These are phyloP conservation scores for Cryptocephalus moraei DNA, from an alignment of 2,888 invertebrate species.

Conservation along the genomic window DNA sequence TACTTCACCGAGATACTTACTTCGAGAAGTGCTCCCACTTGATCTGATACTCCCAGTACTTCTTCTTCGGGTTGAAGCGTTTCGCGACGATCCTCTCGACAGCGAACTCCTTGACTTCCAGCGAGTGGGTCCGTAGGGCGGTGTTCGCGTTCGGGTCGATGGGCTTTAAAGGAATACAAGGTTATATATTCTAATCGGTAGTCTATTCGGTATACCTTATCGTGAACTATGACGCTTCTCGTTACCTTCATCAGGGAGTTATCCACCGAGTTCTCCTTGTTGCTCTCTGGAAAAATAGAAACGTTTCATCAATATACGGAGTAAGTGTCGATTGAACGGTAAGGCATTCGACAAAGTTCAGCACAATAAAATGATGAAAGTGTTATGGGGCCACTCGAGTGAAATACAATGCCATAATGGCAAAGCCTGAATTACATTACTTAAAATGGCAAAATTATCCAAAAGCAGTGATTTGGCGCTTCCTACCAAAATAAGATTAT, in stretches of 20 bases:
- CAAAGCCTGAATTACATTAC: no score
- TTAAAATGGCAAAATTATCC: no score
- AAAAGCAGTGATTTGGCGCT: no score
- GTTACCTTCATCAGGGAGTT: not conserved
- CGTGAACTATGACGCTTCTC: no score
- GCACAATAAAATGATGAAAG: no score
- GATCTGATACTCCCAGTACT: conserved; percentile 71
- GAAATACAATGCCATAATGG: no score
- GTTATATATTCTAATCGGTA: not conserved
- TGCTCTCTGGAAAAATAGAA: conserved; percentile 16
- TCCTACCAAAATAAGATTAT: no score
- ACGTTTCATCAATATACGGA: not conserved
- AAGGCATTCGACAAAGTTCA: no score
- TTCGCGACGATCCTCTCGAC: conserved; percentile 80
- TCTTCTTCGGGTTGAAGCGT: conserved; percentile 65
- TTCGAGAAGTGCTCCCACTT: conserved; percentile 78
- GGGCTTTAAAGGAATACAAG: conserved; percentile 7
- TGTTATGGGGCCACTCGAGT: no score
- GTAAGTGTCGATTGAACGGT: no score
- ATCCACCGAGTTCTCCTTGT: conserved; percentile 20
- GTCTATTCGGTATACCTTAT: not conserved
- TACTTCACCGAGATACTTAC: conserved; percentile 21
- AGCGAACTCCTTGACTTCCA: conserved; percentile 49
- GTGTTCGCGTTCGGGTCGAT: conserved; percentile 15
- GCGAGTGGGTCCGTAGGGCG: conserved; percentile 17